Conservation (phyloP, 2,888 invertebrate species). For the Rhagonycha fulva region DNA sequence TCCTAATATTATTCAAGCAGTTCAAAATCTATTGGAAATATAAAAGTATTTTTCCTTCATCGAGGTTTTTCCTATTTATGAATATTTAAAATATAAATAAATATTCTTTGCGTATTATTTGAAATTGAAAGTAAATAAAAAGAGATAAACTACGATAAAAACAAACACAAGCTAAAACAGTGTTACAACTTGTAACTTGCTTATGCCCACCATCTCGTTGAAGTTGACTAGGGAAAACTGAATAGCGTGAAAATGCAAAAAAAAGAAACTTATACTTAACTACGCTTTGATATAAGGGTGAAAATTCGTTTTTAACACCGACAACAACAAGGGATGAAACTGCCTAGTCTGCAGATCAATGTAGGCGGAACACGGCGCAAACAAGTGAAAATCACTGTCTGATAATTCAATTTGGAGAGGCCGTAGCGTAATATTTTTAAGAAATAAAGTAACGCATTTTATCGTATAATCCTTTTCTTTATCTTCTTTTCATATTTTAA, state of each 20-base stretch:
- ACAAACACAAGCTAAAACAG: constrained; percentile 30
- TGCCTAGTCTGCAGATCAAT: constrained; percentile 34
- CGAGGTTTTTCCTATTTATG: not conserved
- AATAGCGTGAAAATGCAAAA: constrained; percentile 7
- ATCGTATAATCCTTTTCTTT: not conserved
- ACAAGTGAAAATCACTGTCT: constrained; percentile 51
- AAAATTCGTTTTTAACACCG: constrained; percentile 11
- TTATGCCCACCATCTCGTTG: constrained; percentile 21
- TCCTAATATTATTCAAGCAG: no score
- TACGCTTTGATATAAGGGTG: constrained; percentile 8
- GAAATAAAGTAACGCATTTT: constrained; percentile 4
- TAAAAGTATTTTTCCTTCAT: not conserved
- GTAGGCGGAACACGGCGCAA: constrained; percentile 42
- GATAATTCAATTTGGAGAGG: constrained; percentile 48
- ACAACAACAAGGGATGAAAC: constrained; percentile 26
- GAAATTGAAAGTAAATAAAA: constrained; percentile 35
- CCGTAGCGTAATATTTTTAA: constrained; percentile 33
- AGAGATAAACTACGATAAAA: constrained; percentile 27
- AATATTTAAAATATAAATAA: not conserved
- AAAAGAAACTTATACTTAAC: constrained; percentile 14
- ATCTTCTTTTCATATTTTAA: not conserved
- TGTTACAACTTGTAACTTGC: constrained; percentile 27
- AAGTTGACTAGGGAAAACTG: constrained; percentile 14
- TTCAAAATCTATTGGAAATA: no score
- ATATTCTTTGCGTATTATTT: constrained; percentile 10